These are phyloP conservation scores for Shargacucullia verbasci DNA, from an alignment of 2,888 invertebrate genomes.

Conservation along the genomic window DNA sequence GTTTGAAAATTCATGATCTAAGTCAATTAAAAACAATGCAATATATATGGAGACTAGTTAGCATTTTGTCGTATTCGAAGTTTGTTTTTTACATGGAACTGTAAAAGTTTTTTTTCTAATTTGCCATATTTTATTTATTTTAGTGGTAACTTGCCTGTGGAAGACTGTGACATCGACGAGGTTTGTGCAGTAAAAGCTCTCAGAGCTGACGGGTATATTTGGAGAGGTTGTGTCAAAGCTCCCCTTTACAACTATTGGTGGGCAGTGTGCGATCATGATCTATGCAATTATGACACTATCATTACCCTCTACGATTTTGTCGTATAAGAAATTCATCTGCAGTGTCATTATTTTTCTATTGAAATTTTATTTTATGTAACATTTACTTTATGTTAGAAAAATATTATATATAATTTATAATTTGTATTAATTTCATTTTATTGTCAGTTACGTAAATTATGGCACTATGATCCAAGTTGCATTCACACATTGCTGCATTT, in stretches of 20 bases:
- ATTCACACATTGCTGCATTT: no score
- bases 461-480: no score
- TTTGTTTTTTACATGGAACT: background rate
- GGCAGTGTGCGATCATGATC: conserved; percentile 70
- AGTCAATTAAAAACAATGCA: background rate
- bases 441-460: no score
- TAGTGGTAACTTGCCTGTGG: conserved; percentile 67
- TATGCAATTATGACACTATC: conserved; percentile 73
- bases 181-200: conserved; percentile 75
- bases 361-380: conserved; percentile 16
- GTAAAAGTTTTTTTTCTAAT: background rate
- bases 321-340: conserved; percentile 26
- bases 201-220: conserved; percentile 72
- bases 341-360: conserved; percentile 14
- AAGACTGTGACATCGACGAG: conserved; percentile 72
- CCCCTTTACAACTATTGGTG: conserved; percentile 81
- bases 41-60: background rate
- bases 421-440: no score
- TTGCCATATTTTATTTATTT: conserved; percentile 38
- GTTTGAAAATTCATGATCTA: background rate
- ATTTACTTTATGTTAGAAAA: conserved; percentile 5
- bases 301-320: conserved; percentile 66
- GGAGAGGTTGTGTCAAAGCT: conserved; percentile 75
- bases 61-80: conserved; percentile 1
- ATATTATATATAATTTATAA: no score